These are phyloP conservation scores for Ennomos fuscantarius DNA, from an alignment of 2,888 invertebrate species.

Conservation along the genomic window DNA sequence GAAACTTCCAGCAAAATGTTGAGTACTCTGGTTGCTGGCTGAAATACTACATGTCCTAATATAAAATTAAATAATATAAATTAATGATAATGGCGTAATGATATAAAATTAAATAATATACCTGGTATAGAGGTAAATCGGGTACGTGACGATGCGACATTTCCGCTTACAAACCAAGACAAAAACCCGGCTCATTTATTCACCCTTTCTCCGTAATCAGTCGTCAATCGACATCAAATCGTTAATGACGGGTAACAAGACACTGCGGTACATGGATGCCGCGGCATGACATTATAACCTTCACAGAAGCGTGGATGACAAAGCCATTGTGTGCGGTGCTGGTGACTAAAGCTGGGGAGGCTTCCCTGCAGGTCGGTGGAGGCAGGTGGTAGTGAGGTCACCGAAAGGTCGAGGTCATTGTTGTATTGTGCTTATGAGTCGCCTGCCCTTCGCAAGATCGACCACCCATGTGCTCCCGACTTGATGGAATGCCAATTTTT, in stretches of 20 bases:
- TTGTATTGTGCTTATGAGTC: slow-evolving; percentile 45
- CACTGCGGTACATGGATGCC: slow-evolving; percentile 31
- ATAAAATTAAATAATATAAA: no score
- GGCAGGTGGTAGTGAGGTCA: slow-evolving; percentile 50
- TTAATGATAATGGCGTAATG: no score
- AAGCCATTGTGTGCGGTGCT: slow-evolving; percentile 70
- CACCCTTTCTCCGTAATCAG: slow-evolving; percentile 34
- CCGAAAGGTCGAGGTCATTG: slow-evolving; percentile 57
- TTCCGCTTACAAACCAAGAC: slow-evolving; percentile 18
- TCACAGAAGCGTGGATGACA: slow-evolving; percentile 67
- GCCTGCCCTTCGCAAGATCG: slow-evolving; percentile 40
- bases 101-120: background rate
- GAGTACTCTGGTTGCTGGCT: no score
- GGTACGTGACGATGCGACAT: background rate
- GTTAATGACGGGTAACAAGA: slow-evolving; percentile 27
- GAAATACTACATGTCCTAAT: no score
- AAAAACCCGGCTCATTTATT: slow-evolving; percentile 23
- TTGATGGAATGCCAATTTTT: slow-evolving; percentile 41
- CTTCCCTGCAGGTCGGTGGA: slow-evolving; percentile 54
- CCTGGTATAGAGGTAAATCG: no score
- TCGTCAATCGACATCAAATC: slow-evolving; percentile 27
- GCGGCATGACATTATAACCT: slow-evolving; percentile 52
- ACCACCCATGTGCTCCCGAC: slow-evolving; percentile 32
- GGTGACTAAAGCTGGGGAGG: slow-evolving; percentile 72
- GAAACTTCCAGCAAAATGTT: no score